phyloP scores from a whole-genome alignment of 2,113 vertebrate species.

The Litocranius walleri region DNA sequence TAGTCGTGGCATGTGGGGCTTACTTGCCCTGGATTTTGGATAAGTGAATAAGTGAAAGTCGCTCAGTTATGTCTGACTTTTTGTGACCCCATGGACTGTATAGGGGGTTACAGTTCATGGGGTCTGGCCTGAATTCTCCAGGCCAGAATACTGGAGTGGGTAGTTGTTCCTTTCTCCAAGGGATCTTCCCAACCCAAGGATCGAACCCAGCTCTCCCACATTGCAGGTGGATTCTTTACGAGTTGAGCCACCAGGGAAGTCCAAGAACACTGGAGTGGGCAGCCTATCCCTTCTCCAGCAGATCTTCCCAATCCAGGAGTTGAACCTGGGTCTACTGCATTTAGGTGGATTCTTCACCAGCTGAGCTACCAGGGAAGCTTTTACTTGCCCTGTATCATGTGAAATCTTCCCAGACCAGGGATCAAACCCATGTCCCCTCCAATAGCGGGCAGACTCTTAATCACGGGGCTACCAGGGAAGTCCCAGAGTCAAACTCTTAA shows the following conservation, averaged over 20 bases:
- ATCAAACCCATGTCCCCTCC: not conserved
- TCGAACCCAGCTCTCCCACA: not conserved
- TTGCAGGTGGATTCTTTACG: not conserved
- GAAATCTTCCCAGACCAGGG: not conserved
- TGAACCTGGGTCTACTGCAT: not conserved
- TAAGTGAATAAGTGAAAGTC: not conserved
- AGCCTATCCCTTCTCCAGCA: not conserved
- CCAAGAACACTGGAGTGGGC: not conserved
- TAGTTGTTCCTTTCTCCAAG: not conserved
- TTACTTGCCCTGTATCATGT: not conserved
- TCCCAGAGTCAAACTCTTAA: not conserved
- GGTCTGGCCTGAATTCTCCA: not conserved
- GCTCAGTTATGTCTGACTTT: not conserved
- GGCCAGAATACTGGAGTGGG: not conserved
- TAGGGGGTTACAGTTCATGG: not conserved
- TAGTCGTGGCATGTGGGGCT: fast-evolving
- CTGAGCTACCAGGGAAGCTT: not conserved
- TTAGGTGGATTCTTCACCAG: not conserved
- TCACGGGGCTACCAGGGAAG: not conserved
- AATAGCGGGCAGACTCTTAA: not conserved
- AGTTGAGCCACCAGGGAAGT: not conserved
- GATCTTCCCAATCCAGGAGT: not conserved
- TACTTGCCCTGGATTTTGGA: not conserved
- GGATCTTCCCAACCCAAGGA: not conserved
- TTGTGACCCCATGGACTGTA: not conserved